Evolutionary conservation across 2,888 invertebrate genomes (phyloP), one percentile per base, ranked within the genome.

Genomic region (Xestia sexstrigata): DNA sequence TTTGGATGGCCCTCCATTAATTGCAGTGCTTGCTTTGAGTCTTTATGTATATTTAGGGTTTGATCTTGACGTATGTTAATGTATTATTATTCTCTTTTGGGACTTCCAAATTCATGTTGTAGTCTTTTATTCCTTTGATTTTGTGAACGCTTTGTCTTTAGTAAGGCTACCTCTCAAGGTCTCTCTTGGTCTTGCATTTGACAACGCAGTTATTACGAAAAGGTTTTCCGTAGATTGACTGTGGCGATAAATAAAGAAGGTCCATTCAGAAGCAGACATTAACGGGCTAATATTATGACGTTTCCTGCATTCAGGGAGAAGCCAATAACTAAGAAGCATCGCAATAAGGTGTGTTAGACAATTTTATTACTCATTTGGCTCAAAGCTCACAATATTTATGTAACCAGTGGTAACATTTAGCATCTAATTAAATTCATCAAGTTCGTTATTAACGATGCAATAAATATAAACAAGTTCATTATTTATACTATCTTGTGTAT

Each of bases 401-500:
- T 84, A 84, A 78, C 78, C 75, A 82, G 77, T 76, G 78, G 87
- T 83, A 88, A 86, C 79, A 84, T 89, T 87, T 83, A 85, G 70
- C 87, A 89, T 89, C 80, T 89, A 88, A 85, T 88, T 84, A 83
- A 85, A 88, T 88, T 82, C 89, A 89, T 88, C 83, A 87, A 81
- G 88, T 76, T 78, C 74, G 82, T 86, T 89, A 89, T 88, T 84
- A 87, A 89, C 85, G 83, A 80, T 78, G 82, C 79, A 78, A 89
- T 88, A 88, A 87, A 89, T 89, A 82, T 76, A 88, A 88, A 86
- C 90, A 82, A 85, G 88, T 85, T 88, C 89, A 89, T 89, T 89
- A 89, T 79, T 89, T 88, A 87, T 86, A 85, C 82, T 80, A 85
- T 88, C 83, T 85, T 81, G 83, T 82, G 81, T 83, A 83, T 88